Percentiles rank a stretch among this genome's conserved stretches.
These are phyloP conservation scores for Phoebastria nigripes DNA, from an alignment of 2,797 vertebrate species.

Conservation along the genomic window DNA sequence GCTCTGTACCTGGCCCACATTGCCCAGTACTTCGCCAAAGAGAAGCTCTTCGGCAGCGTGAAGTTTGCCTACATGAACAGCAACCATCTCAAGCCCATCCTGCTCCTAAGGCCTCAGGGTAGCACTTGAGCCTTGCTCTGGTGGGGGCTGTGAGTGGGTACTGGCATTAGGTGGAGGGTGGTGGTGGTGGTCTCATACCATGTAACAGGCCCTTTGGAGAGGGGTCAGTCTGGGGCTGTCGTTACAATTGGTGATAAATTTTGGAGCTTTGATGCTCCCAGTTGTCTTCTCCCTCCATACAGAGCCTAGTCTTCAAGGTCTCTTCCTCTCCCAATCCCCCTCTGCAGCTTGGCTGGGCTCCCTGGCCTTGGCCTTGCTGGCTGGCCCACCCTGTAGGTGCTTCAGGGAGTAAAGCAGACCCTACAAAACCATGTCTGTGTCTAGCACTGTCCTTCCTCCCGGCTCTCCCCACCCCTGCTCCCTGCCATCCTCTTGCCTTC, in stretches of 20 bases:
- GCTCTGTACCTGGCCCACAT: slow-evolving; percentile 90
- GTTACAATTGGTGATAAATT: not conserved
- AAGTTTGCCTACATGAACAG: slow-evolving; percentile 88
- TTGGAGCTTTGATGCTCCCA: not conserved
- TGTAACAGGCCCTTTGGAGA: fast-evolving
- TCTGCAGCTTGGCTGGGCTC: not conserved
- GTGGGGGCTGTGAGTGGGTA: not conserved
- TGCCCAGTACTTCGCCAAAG: slow-evolving; percentile 79
- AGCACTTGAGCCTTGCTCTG: not conserved
- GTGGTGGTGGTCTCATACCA: not conserved
- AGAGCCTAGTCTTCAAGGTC: not conserved
- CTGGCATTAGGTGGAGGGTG: not conserved
- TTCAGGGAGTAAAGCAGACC: not conserved
- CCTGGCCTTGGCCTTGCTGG: not conserved
- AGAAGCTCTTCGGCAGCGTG: slow-evolving; percentile 81
- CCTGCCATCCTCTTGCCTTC: not conserved
- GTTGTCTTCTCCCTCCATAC: not conserved
- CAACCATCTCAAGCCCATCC: slow-evolving; percentile 86
- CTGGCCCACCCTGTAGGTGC: not conserved
- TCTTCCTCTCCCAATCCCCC: fast-evolving
- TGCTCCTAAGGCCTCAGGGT: slow-evolving; percentile 87
- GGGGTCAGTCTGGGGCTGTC: not conserved
- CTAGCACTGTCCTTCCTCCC: not conserved
- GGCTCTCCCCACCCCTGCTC: not conserved
- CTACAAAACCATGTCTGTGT: not conserved